These are phyloP conservation scores for Arctia plantaginis DNA, from an alignment of 2,888 invertebrate species.

Conservation along the genomic window DNA sequence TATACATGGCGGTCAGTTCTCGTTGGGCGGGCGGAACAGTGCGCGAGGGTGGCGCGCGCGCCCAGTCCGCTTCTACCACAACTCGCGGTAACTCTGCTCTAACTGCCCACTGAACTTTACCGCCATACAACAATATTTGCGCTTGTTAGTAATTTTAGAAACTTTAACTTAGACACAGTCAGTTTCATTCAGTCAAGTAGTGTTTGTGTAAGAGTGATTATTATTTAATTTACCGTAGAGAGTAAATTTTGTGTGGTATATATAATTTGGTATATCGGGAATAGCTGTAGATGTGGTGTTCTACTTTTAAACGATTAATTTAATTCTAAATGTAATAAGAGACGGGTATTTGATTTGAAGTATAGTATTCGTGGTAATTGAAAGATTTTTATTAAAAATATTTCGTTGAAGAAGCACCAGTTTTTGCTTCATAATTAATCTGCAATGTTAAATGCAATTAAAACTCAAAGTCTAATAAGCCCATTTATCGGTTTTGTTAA, in stretches of 20 bases:
- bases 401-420: neutral
- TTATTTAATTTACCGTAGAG: neutral
- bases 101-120: constrained; percentile 36
- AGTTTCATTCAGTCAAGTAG: neutral
- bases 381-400: too few species aligned
- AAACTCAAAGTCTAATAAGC: neutral
- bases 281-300: neutral
- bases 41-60: constrained; percentile 76
- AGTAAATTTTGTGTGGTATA: neutral
- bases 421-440: neutral
- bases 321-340: neutral
- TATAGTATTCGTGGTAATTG: neutral
- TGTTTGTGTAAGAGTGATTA: constrained; percentile 2
- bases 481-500: neutral
- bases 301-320: neutral
- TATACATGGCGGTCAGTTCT: constrained; percentile 54
- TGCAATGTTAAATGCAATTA: neutral
- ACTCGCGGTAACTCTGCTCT: constrained; percentile 47
- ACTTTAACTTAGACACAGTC: neutral
- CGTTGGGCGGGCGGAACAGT: constrained; percentile 65
- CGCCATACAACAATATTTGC: neutral
- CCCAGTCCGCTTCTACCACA: constrained; percentile 69
- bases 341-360: neutral
- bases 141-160: constrained; percentile 18
- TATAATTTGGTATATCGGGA: neutral